Base-by-base conservation (phyloP, 2,888 invertebrate genomes). In the Acanthosepion lycidas region DNA sequence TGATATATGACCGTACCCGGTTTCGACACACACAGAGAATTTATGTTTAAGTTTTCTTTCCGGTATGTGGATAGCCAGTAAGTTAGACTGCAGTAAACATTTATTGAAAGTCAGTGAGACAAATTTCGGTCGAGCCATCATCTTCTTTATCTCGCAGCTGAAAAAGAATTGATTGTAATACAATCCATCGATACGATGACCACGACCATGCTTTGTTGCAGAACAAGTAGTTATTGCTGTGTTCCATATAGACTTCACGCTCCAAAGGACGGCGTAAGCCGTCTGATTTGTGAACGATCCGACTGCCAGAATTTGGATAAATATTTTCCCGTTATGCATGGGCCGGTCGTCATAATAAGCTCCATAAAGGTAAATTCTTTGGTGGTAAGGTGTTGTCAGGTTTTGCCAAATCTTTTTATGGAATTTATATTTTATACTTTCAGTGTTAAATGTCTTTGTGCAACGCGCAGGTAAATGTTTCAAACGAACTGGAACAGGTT, bases 1-100 rank as follows among this genome's bases (percentile, higher is more conserved):
- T n/a, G 53, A 28, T 28, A 93, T 93, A 53, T 93, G 93, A 3
- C 55, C 55, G 51, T 93, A 93, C 9, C 26, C 9, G 28, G 93
- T 93, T 20, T 93, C 93, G n/a, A 93, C 51, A 26, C 93, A 93
- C n/a, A 93, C 55, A 2, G 59, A n/a, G n/a, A 94, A 94, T 64
- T 94, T 64, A 59, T 94, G 55, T 42, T 59, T 64, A 20, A 33
- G 33, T 8, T 33, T 64, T 59, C 26, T 94, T 2, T 94, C 94
- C 33, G 94, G 94, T 1, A 55, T 48, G 53, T 64, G 20, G 18
- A 94, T 33, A 33, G 53, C 5, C 18, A 94, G 23, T n/a, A 94
- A 28, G 59, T 94, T 94, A 18, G 94, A 94, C 33, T 48, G 53
- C 23, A 48, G 59, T 12, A 18, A 23, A 48, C 48, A 59, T 20